Conservation (phyloP, 2,797 vertebrate genomes). For the Diglossa cyanea region DNA sequence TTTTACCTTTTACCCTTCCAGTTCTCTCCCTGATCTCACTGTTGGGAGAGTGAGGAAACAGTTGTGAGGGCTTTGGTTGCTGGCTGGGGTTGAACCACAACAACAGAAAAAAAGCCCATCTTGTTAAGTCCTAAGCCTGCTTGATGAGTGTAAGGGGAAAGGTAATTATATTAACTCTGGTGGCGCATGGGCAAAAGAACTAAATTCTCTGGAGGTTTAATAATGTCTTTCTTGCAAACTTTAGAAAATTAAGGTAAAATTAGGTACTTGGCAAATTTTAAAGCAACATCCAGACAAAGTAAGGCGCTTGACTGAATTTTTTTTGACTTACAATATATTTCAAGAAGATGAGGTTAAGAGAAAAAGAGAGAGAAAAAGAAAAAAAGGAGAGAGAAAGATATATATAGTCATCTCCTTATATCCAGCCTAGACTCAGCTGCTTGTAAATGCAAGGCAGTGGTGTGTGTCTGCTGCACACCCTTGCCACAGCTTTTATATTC, state of each 20-base stretch:
- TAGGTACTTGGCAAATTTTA: neutral
- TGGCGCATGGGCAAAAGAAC: neutral
- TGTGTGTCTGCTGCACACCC: neutral
- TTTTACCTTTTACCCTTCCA: neutral
- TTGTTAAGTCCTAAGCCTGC: neutral
- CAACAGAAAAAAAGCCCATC: neutral
- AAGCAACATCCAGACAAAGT: neutral
- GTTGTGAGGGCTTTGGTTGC: neutral
- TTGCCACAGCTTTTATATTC: neutral
- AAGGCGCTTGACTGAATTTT: neutral
- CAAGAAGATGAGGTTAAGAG: neutral
- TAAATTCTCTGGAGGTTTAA: neutral
- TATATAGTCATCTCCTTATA: neutral
- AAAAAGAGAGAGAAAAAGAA: neutral
- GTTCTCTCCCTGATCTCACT: neutral
- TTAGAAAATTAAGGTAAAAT: neutral
- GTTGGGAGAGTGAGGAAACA: rapidly evolving
- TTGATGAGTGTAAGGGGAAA: neutral
- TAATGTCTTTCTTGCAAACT: neutral
- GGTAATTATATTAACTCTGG: neutral
- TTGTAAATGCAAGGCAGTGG: neutral
- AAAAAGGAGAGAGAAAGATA: neutral
- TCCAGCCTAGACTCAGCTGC: rapidly evolving
- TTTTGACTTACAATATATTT: neutral
- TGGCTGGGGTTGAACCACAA: neutral